phyloP scores from a whole-genome alignment of 2,797 vertebrate species.

The Philypnodon macrostomus region DNA sequence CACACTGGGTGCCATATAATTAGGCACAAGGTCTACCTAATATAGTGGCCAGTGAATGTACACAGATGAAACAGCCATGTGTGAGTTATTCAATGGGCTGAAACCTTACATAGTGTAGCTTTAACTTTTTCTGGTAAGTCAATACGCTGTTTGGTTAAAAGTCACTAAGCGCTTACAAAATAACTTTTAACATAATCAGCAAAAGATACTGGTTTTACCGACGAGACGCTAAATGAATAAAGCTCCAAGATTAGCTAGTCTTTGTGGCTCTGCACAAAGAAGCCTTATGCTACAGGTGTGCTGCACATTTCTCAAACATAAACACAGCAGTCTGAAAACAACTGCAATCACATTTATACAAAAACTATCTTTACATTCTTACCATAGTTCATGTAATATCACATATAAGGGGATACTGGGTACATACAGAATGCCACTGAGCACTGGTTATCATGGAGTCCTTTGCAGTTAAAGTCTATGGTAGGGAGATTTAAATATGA shows the following conservation, averaged over 20 bases:
- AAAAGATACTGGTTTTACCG: slow-evolving; percentile 11
- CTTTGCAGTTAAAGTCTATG: too few relatives aligned
- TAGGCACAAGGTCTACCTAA: too few relatives aligned
- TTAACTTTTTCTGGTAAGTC: not conserved
- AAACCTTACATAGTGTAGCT: not conserved
- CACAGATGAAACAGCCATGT: too few relatives aligned
- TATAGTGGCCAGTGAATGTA: too few relatives aligned
- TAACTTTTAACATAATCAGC: slow-evolving; percentile 6
- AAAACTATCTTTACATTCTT: slow-evolving; percentile 40
- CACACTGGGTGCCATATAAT: too few relatives aligned
- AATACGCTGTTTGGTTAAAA: slow-evolving; percentile 6
- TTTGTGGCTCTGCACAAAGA: slow-evolving; percentile 28
- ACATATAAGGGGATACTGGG: slow-evolving; percentile 15
- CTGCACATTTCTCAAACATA: slow-evolving; percentile 20
- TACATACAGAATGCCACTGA: slow-evolving; percentile 29
- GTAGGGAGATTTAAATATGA: too few relatives aligned
- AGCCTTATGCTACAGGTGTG: slow-evolving; percentile 21
- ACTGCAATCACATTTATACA: slow-evolving; percentile 27
- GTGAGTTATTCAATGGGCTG: too few relatives aligned
- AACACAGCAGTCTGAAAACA: slow-evolving; percentile 13
- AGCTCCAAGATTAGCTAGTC: slow-evolving; percentile 3
- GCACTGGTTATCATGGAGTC: too few relatives aligned
- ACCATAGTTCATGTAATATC: slow-evolving; percentile 23
- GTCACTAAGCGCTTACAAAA: slow-evolving; percentile 4
- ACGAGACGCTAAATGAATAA: slow-evolving; percentile 5